Percentiles rank a stretch among this genome's conserved stretches.
Evolutionary conservation across 2,797 vertebrate species (phyloP).

Genomic region (Loriculus beryllinus): DNA sequence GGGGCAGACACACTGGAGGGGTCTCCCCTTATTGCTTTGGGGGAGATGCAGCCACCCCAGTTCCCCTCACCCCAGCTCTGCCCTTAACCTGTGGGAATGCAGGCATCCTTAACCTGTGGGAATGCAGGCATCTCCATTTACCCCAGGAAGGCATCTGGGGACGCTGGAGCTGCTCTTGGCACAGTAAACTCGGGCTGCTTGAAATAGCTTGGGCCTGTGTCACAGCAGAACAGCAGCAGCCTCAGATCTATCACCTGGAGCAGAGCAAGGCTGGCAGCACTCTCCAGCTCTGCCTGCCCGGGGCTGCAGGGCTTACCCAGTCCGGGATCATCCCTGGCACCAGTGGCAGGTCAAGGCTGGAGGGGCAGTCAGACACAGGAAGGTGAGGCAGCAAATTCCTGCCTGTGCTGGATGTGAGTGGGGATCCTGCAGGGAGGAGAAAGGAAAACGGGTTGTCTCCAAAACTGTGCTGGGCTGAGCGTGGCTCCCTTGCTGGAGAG

Average conservation of each 20-base stretch:
- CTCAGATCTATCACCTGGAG: not conserved
- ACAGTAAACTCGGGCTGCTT: not conserved
- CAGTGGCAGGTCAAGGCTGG: not conserved
- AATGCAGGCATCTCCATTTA: not conserved
- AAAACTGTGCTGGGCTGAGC: not conserved
- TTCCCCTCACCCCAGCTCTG: not conserved
- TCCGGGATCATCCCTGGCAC: no score
- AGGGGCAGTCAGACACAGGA: not conserved
- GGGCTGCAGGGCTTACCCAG: rapidly evolving
- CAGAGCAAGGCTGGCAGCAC: not conserved
- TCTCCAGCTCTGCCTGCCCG: not conserved
- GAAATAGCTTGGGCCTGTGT: not conserved
- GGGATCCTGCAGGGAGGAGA: not conserved
- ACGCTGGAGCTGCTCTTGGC: not conserved
- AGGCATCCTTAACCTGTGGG: not conserved
- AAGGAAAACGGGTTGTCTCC: not conserved
- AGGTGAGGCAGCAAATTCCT: not conserved
- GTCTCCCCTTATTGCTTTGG: not conserved
- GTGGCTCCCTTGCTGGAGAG: constrained; percentile 14
- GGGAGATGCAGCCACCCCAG: not conserved
- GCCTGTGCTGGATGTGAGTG: rapidly evolving
- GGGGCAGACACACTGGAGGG: not conserved
- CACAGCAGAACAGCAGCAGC: rapidly evolving
- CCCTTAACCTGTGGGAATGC: not conserved
- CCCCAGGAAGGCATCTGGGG: not conserved